Percentiles rank a stretch among this genome's conserved stretches.
Conservation (phyloP, 2,113 vertebrate genomes). For the Eleginops maclovinus region DNA sequence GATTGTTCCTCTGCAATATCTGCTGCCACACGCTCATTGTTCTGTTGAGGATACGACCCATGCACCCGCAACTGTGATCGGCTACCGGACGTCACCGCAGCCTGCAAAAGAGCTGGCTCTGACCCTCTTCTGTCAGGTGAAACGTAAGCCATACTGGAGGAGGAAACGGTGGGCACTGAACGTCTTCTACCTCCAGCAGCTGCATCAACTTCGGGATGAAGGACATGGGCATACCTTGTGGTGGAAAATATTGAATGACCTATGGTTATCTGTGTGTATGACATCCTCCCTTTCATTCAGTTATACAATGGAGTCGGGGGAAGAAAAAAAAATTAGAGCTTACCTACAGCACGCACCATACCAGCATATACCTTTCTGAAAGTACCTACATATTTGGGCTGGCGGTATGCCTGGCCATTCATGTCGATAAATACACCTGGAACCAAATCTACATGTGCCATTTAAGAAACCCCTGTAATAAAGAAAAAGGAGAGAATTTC, state of each 20-base stretch:
- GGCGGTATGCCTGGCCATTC: conserved; percentile 67
- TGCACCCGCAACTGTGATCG: conserved; percentile 10
- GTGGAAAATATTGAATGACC: neutral
- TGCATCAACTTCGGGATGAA: conserved; percentile 21
- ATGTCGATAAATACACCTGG: conserved; percentile 82
- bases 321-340: neutral
- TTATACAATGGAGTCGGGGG: neutral
- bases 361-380: conserved; percentile 88
- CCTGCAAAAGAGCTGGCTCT: conserved; percentile 61
- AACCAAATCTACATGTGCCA: conserved; percentile 80
- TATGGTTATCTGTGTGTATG: neutral
- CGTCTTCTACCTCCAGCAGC: conserved; percentile 28
- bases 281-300: neutral
- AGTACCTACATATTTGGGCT: conserved; percentile 85
- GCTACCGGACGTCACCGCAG: neutral
- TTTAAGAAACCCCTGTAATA: conserved; percentile 83
- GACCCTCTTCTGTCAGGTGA: conserved; percentile 61
- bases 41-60: neutral
- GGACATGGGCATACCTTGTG: conserved; percentile 83
- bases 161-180: conserved; percentile 51
- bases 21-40: conserved; percentile 17
- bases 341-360: conserved; percentile 89
- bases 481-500: neutral
- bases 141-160: conserved; percentile 22
- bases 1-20: conserved; percentile 68